Conservation (phyloP, 2,797 vertebrate species). For the Lagorchestes hirsutus region DNA sequence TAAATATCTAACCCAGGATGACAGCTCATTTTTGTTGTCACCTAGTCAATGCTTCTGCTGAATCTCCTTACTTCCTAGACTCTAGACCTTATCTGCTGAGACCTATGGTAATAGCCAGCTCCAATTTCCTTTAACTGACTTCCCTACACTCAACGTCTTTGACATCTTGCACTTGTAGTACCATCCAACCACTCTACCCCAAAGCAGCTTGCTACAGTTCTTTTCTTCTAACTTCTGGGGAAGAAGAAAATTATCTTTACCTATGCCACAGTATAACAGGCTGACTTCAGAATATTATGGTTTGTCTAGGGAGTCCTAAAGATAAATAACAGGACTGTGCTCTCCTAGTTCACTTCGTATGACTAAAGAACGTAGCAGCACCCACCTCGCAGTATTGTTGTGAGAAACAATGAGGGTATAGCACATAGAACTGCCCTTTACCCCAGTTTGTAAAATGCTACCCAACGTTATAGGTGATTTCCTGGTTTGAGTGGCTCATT, state of each 20-base stretch:
- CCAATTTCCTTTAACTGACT: background rate
- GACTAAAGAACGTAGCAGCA: background rate
- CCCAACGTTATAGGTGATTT: background rate
- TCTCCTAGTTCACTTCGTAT: background rate
- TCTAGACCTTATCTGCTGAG: background rate
- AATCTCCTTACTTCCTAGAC: constrained; percentile 14
- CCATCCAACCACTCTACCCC: background rate
- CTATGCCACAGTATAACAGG: too few species aligned
- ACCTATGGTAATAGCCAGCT: background rate
- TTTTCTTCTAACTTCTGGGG: background rate
- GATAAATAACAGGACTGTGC: background rate
- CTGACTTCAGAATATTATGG: background rate
- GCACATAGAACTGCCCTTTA: background rate
- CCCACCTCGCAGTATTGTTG: background rate
- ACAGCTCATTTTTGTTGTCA: background rate
- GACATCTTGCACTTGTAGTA: background rate
- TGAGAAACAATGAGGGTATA: background rate
- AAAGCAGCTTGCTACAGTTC: background rate
- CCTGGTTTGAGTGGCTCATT: background rate
- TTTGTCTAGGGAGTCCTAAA: background rate
- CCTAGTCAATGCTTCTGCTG: background rate
- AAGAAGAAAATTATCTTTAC: background rate
- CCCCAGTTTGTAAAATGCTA: background rate
- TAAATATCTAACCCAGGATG: background rate
- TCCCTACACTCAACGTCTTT: background rate